Percentiles rank a stretch among this genome's conserved stretches.
Conservation (phyloP, 2,888 invertebrate genomes). For the Lacanobia oleracea region DNA sequence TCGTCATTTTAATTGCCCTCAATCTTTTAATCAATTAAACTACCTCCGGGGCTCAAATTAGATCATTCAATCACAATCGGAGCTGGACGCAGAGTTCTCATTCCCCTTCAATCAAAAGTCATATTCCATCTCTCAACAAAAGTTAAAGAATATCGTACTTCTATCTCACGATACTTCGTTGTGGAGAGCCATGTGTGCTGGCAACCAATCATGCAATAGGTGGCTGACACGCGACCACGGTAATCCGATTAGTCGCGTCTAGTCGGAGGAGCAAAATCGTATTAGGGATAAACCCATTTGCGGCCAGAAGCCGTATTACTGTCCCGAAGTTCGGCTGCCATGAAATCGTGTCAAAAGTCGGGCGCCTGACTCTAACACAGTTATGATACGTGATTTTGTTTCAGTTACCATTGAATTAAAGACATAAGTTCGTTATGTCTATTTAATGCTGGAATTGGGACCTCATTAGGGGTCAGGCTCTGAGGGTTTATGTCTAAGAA, state of each 20-base stretch:
- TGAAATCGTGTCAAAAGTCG: constrained; percentile 60
- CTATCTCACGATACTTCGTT: constrained; percentile 10
- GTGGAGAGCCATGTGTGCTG: constrained; percentile 15
- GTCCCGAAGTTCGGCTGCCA: constrained; percentile 60
- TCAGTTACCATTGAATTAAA: constrained; percentile 42
- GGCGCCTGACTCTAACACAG: constrained; percentile 43
- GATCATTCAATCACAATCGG: constrained; percentile 38
- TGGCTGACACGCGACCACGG: constrained; percentile 62
- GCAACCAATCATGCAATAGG: constrained; percentile 64
- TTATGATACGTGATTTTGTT: constrained; percentile 46
- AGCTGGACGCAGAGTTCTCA: not conserved
- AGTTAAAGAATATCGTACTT: not conserved
- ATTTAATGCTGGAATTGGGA: not conserved
- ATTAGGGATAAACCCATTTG: constrained; percentile 70
- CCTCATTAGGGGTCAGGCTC: not conserved
- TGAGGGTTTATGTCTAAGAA: not conserved
- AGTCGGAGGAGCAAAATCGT: constrained; percentile 60
- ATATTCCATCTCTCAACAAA: not conserved
- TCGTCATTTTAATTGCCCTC: constrained; percentile 15
- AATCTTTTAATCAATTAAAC: constrained; percentile 36
- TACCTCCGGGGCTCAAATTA: constrained; percentile 14
- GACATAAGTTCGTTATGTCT: constrained; percentile 8
- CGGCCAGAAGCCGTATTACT: constrained; percentile 67
- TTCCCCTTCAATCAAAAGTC: not conserved
- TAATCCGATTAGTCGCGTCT: constrained; percentile 64